phyloP scores from a whole-genome alignment of 2,113 vertebrate genomes.

The Numenius arquata region DNA sequence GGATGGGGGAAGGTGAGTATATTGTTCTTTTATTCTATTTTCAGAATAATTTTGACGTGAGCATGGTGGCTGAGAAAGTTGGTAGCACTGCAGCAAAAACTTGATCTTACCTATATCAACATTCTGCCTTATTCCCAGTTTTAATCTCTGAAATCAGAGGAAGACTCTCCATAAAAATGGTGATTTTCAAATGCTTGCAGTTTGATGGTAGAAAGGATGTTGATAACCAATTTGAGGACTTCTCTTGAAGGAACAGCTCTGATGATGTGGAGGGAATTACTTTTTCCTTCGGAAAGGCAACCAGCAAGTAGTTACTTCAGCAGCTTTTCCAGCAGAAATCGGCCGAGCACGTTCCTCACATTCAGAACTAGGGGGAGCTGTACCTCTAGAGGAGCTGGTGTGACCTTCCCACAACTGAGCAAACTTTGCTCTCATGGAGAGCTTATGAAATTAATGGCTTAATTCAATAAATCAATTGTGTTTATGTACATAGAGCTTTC shows the following conservation, averaged over 20 bases:
- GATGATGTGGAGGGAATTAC: background rate
- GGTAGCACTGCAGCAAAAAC: background rate
- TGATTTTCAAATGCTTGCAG: background rate
- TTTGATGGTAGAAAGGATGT: background rate
- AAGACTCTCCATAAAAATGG: background rate
- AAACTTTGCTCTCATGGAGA: background rate
- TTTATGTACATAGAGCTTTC: background rate
- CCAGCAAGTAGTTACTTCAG: background rate
- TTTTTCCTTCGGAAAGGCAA: background rate
- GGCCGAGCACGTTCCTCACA: background rate
- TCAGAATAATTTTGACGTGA: background rate
- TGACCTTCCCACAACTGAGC: background rate
- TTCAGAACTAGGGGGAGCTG: slow-evolving; percentile 40
- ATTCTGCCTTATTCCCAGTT: background rate
- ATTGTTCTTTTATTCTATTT: background rate
- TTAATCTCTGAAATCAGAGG: background rate
- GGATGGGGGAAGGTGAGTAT: background rate
- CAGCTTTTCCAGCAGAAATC: background rate
- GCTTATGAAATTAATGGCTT: background rate
- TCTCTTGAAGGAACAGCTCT: background rate
- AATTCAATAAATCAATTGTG: background rate
- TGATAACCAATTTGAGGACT: background rate
- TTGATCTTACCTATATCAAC: background rate
- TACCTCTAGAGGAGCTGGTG: background rate
- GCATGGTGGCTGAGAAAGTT: background rate